Evolutionary conservation across 2,113 vertebrate species (phyloP).

Genomic region (Pongo abelii): DNA sequence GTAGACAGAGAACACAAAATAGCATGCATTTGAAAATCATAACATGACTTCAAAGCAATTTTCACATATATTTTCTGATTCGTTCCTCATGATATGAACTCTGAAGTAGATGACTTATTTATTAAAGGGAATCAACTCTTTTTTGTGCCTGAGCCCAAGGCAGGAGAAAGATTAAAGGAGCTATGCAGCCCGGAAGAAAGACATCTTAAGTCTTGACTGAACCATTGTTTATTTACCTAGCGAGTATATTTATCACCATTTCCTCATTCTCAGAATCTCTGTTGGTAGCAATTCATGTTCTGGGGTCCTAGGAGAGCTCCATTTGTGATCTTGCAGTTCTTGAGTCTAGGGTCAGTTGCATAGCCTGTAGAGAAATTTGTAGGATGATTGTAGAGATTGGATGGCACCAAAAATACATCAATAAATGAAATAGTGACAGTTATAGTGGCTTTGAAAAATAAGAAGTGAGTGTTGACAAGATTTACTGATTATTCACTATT

Average conservation of each 20-base stretch:
- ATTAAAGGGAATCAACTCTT: not conserved
- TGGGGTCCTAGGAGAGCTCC: not conserved
- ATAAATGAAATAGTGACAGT: not conserved
- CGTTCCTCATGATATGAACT: not conserved
- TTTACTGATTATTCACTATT: not conserved
- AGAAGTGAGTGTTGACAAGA: not conserved
- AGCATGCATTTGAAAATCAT: not conserved
- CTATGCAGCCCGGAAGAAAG: not conserved
- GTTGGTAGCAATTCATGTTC: not conserved
- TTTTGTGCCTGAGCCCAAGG: not conserved
- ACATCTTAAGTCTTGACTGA: not conserved
- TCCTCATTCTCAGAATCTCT: not conserved
- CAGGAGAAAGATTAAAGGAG: not conserved
- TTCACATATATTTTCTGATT: slow-evolving; percentile 16
- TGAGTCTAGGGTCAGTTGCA: not conserved
- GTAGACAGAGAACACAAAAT: slow-evolving; percentile 25
- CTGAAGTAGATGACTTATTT: not conserved
- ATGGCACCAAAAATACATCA: not conserved
- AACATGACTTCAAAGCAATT: slow-evolving; percentile 17
- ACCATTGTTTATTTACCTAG: not conserved
- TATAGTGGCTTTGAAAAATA: not conserved
- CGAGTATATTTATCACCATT: not conserved
- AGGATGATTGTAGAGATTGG: not conserved
- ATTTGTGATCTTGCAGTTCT: not conserved
- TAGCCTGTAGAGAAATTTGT: not conserved